Base-by-base conservation (phyloP, 2,113 vertebrate species). In the Centropristis striata region DNA sequence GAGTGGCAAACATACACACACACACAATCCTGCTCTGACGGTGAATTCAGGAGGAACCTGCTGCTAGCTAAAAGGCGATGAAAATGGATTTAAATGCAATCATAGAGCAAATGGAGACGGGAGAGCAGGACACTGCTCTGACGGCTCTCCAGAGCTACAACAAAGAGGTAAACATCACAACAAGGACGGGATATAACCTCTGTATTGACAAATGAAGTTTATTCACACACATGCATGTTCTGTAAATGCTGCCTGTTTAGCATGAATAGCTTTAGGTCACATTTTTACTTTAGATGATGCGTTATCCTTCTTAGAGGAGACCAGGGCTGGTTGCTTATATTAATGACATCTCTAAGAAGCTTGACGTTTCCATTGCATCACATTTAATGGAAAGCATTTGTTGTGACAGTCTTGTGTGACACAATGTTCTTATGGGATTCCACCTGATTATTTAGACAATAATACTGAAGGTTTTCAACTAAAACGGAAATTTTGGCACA, bases 121-220 rank as follows among this genome's bases (percentile, higher is more conserved):
- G 96, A 14, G 92, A 96, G 21, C 96, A 98, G 65, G 96, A 97
- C 55, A 64, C 80, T 0, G 93, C 94, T 20, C 67, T 97, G 79
- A 86, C 81, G 57, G 96, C 96, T 54, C 89, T 99, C 51, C 96
- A 94, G 91, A 75, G 87, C 44, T 97, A 95, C 92, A 99, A 97
- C 89, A 81, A 80, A 67, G 83, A 95, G 95, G 95, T 95, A 93
- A 75, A 57, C 42, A 41, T 9, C 36, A n/a, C 1, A 13, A 21
- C 2, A 5, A 20, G 14, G 18, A 15, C n/a, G 13, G 2, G 41
- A 28, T 23, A 5, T 0, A 41, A 2, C 6, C 44, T 71, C 57
- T 46, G 21, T 27, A 39, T n/a, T 14, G 5, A 63, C 12, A 42
- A 8, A 44, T 21, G 1, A 63, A 12, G 25, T 69, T 54, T 1